Base-by-base conservation (phyloP, 2,888 invertebrate species). In the Fragum sueziense region DNA sequence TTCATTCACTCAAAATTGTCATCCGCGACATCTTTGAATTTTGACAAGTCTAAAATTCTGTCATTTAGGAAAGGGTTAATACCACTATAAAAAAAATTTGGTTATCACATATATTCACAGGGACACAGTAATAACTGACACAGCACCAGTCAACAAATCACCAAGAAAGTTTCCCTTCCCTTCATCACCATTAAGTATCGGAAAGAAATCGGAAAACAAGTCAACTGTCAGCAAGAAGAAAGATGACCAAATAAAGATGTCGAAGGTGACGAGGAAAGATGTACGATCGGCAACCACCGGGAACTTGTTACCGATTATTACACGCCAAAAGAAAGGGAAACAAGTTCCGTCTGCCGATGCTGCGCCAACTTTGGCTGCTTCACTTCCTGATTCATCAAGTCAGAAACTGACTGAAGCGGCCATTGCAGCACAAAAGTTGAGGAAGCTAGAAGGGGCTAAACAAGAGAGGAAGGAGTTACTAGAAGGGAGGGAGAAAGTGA, bases 381-480 rank as follows among this genome's bases (percentile, higher is more conserved):
- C 41, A n/a, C 25, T 61, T 22, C 57, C 51, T 20, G 70, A 67
- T 34, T 9, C 59, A 17, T 29, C 70, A 41, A 71, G 70, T 52
- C 62, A 70, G 47, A 65, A 70, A 31, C 54, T 71, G 54, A 51
- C 69, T 27, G 51, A 71, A 20, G 37, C 59, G 4, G 52, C 68
- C 25, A 51, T 68, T 34, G 47, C 51, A 29, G 20, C 33, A 41
- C 72, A 74, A 67, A 83, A 61, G 61, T 61, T 74, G 34, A 85
- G 79, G 72, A 82, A 78, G 20, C 41, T 72, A n/a, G 87, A 86
- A 67, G 87, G 86, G 11, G 81, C 85, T 74, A 85, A 82, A 27
- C 82, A 82, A 69, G 87, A 88, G 51, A 82, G 89, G 57, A 86
- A 85, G 57, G 86, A 88, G 59, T 76, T 88, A 9, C 70, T 88